A percentile compares a stretch with the other conserved stretches of the same genome.
phyloP scores from a whole-genome alignment of 1,140 invertebrate genomes.

The Aphelenchoides fujianensis region DNA sequence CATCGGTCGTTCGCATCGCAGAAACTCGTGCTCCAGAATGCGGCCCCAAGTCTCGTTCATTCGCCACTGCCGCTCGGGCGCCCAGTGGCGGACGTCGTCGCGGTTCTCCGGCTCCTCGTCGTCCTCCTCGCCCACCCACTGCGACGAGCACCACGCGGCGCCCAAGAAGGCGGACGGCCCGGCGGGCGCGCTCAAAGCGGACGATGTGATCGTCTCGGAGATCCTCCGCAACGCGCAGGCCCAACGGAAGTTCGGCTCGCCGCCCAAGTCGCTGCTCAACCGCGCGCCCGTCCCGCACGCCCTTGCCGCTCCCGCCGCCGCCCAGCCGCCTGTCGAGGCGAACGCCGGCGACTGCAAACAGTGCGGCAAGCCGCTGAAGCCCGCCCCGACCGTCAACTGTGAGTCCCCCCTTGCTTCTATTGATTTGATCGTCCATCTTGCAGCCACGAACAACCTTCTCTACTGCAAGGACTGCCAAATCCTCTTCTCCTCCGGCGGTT shows the following conservation, averaged over 20 bases:
- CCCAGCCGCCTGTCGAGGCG: constrained; percentile 1
- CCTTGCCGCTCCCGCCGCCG: neutral
- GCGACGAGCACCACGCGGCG: no score
- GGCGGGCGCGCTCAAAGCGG: neutral
- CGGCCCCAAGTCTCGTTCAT: neutral
- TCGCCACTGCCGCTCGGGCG: neutral
- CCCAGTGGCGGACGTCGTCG: neutral
- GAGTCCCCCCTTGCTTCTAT: constrained; percentile 11
- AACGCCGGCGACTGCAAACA: constrained; percentile 18
- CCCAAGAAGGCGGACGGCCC: neutral
- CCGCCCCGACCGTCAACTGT: constrained; percentile 30
- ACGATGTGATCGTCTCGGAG: constrained; percentile 6
- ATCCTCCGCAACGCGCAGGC: neutral
- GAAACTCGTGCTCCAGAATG: neutral
- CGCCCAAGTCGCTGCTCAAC: neutral
- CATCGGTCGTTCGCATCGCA: neutral
- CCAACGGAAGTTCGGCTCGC: neutral
- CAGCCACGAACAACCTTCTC: constrained; percentile 22
- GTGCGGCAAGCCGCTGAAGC: constrained; percentile 25
- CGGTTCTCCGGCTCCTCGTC: neutral
- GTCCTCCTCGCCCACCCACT: no score
- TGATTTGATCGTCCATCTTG: constrained; percentile 20
- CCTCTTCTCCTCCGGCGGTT: constrained; percentile 23
- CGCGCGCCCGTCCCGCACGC: neutral
- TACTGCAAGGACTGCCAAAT: constrained; percentile 41